phyloP scores from a whole-genome alignment of 2,888 invertebrate genomes.

The Andrena flavipes region DNA sequence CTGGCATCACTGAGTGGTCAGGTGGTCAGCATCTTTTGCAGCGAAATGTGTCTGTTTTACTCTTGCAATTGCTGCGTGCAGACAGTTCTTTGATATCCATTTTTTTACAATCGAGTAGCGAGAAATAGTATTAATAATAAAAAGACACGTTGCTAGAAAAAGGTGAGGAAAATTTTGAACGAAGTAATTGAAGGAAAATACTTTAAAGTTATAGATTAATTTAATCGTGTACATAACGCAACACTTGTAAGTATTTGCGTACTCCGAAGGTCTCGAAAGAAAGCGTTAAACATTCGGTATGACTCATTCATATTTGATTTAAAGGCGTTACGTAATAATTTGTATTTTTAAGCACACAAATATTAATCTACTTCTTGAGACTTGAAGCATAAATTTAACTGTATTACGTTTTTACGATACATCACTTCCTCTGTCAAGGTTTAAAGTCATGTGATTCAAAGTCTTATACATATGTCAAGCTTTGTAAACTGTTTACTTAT shows the following conservation, averaged over 20 bases:
- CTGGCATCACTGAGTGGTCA: too few relatives aligned
- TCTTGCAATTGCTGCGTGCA: not conserved
- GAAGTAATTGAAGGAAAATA: not conserved
- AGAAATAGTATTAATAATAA: not conserved
- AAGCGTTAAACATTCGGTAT: not conserved
- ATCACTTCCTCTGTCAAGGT: too few relatives aligned
- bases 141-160: not conserved
- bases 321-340: slow-evolving; percentile 23
- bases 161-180: not conserved
- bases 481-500: slow-evolving; percentile 15
- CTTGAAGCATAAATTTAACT: not conserved
- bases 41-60: not conserved
- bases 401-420: not conserved
- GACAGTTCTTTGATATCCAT: not conserved
- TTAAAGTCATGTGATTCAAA: not conserved
- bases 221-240: too few relatives aligned
- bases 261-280: slow-evolving; percentile 1
- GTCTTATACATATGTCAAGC: not conserved
- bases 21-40: not conserved
- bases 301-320: not conserved
- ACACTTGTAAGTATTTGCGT: not conserved
- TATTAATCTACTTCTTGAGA: not conserved
- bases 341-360: not conserved
- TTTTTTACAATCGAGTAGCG: slow-evolving; percentile 8
- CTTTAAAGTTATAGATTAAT: too few relatives aligned